Evolutionary conservation across 2,888 invertebrate genomes (phyloP), one percentile per base, ranked within the genome.

Genomic region (Hirtodrosophila duncani): DNA sequence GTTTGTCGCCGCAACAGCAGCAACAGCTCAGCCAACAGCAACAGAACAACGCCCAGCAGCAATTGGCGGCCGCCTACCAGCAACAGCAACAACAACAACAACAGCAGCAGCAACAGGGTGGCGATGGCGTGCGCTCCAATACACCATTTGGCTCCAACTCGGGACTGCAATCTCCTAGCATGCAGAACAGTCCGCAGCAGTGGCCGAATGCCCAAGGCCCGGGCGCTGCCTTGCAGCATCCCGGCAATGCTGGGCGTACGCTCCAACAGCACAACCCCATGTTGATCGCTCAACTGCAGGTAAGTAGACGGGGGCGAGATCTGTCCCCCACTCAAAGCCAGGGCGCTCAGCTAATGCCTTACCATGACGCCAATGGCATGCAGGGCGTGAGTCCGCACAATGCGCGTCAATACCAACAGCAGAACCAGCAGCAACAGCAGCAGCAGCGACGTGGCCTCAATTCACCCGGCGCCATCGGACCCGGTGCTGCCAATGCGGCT

Each of bases 201-300:
- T 81, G 81, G 75, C 21, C 31, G 3, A 43, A 26, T 13, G 34
- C 41, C 1, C 30, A 49, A 7, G 61, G 31, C 16, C 67, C 67
- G 0, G 66, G 64, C 38, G 81, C 69, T 20, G 57, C 69, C 39
- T 52, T 63, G 44, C 53, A 58, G 44, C 53, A 58, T 1, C 43
- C 51, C 4, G 79, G 74, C 36, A 80, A 60, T 49, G 51, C 78
- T 29, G 83, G 58, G 31, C 72, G 93, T 71, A 90, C 91, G 48
- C 88, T 92, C 52, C 92, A 93, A 80, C 93, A 93, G 86, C 92
- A 95, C 86, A 95, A 96, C 88, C 94, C 96, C 18, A 95, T 96
- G 95, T 89, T 96, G 80, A 94, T 92, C 88, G 93, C 94, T 71
- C 94, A 94, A 87, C 88, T 94, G 78, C 92, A 92, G 83, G 94